phyloP scores from a whole-genome alignment of 2,113 vertebrate genomes.

The Hippocampus abdominalis region DNA sequence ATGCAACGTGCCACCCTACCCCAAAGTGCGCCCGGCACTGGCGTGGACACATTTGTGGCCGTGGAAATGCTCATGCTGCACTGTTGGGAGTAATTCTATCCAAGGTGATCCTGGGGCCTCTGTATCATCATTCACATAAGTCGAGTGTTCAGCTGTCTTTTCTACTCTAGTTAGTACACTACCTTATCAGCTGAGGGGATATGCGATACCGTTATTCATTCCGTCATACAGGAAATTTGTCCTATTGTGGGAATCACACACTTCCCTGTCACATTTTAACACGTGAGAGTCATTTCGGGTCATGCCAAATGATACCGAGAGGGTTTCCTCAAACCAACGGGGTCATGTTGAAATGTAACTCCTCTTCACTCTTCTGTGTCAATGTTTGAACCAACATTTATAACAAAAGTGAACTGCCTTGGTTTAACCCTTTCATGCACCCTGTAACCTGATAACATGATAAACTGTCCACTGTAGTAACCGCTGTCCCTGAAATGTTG shows the following conservation, averaged over 20 bases:
- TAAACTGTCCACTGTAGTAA: no score
- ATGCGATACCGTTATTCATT: background rate
- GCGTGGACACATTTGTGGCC: constrained; percentile 7
- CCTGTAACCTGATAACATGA: no score
- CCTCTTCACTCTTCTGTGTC: background rate
- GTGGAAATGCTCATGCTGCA: constrained; percentile 50
- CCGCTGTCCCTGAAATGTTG: no score
- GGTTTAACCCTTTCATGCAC: no score
- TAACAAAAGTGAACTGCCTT: background rate
- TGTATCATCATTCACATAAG: constrained; percentile 30
- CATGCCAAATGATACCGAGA: background rate
- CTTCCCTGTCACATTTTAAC: background rate
- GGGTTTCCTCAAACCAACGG: background rate
- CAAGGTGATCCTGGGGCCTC: constrained; percentile 28
- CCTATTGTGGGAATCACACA: background rate
- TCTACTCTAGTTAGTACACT: constrained; percentile 34
- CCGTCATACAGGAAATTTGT: background rate
- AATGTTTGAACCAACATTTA: background rate
- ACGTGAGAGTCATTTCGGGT: background rate
- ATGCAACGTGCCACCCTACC: constrained; percentile 27
- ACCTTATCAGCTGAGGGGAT: constrained; percentile 4
- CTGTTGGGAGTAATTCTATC: constrained; percentile 46
- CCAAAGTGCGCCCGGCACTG: constrained; percentile 9
- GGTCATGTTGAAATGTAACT: background rate
- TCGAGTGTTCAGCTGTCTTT: constrained; percentile 57